Base-by-base conservation (phyloP, 2,113 vertebrate species). In the Acanthisitta chloris region DNA sequence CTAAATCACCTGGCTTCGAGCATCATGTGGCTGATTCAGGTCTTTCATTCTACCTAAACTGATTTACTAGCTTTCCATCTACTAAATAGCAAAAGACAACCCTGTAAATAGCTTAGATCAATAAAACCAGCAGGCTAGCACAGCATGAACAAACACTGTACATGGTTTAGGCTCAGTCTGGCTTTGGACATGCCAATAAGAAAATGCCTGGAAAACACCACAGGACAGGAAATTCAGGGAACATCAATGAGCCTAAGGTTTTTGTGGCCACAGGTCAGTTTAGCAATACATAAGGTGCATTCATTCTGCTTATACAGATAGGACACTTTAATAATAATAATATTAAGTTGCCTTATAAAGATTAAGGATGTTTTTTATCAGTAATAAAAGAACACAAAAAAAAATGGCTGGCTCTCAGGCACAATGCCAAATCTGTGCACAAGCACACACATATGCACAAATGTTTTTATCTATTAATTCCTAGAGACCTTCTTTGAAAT, bases 401-500 rank as follows among this genome's bases (percentile, higher is more conserved):
- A 65, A 74, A n/a, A n/a, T n/a, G 12, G 7, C 28, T 72, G 8
- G 48, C 77, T 88, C 49, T 71, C 38, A 88, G 58, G 40, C 69
- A 55, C 6, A 23, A 48, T 33, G 26, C 31, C 29, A 43, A 78
- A 57, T 72, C 64, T 67, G 29, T 24, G 8, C 4, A 2, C 7
- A 2, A 7, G 9, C 4, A 26, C 13, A 17, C 3, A 28, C 17
- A 46, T 10, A 42, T 0, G 0, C 20, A 57, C 10, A 70, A 9
- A 74, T 5, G 0, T 66, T 87, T 87, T 93, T 33, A 79, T 51
- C 34, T 88, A 46, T 29, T 79, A 74, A 74, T 54, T 33, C 26
- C 55, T 3, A 67, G 0, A 61, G 21, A 65, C 5, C 12, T 40
- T 55, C 18, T 54, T 69, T 81, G 36, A 86, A 93, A 83, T 40